Base-by-base conservation (phyloP, 2,888 invertebrate species). In the Stenchaetothrips biformis region DNA sequence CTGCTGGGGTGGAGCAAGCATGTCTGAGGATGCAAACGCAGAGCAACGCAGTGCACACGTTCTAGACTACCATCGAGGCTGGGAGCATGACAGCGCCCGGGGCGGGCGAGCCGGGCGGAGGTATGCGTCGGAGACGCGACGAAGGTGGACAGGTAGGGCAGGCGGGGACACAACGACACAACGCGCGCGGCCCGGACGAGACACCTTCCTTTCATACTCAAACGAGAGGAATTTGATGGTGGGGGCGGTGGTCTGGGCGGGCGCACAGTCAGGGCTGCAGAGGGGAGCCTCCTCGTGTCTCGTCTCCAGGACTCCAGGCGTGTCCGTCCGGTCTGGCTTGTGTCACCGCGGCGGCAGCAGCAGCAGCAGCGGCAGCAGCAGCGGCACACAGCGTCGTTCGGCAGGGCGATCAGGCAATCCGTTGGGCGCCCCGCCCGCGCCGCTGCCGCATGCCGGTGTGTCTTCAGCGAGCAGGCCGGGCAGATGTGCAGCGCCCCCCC, bases 401-500 rank as follows among this genome's bases (percentile, higher is more conserved):
- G 59, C 59, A 16, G 13, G 59, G 59, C 59, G 6, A 9, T 53
- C 53, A 1, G 53, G 13, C n/a, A 67, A 16, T 53, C 13, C 53
- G n/a, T 67, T 8, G n/a, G 67, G 67, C 21, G 67, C 62, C 62
- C 21, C 13, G 53, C 67, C 67, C 6, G 67, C 7, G n/a, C 67
- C 67, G n/a, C 21, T 21, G 21, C 25, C 25, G 18, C 16, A 18
- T 11, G 53, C 53, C 16, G 67, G 25, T 21, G 21, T 37, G 37
- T 37, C 37, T 13, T 11, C 67, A 8, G 67, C 25, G 37, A 37
- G 37, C 67, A 25, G 67, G 67, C 21, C 37, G 37, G 37, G 37
- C 67, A 74, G 21, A n/a, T 74, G 67, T 74, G 67, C 67, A 21
- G 67, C 9, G n/a, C 67, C 67, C 59, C 67, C 67, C 67, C 4